Percentiles rank a stretch among this genome's conserved stretches.
Evolutionary conservation across 92 coral and sea anemone species (phyloP).

Genomic region (Diadumene lineata): DNA sequence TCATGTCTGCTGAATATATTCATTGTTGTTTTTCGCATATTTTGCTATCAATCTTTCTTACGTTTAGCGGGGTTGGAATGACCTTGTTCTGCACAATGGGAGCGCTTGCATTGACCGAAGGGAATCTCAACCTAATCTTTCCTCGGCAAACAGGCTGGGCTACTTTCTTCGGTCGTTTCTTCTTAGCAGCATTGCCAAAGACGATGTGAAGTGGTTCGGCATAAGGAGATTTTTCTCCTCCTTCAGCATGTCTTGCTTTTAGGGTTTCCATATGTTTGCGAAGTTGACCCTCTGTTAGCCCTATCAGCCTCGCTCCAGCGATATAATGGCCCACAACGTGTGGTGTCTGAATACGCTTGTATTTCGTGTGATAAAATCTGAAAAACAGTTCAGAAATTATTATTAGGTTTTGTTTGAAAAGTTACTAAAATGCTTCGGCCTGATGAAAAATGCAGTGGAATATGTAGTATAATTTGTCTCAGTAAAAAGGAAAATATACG

Average conservation of each 20-base stretch:
- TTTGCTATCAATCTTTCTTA: no score
- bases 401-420: neutral
- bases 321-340: constrained; percentile 98
- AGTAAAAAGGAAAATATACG: no score
- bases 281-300: constrained; percentile 92
- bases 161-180: constrained; percentile 36
- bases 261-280: constrained; percentile 94
- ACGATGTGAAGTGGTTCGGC: constrained; percentile 92
- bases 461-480: no score
- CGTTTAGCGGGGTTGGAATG: no score
- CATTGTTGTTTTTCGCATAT: no score
- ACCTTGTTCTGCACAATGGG: no score
- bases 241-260: constrained; percentile 89
- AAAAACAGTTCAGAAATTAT: neutral
- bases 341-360: constrained; percentile 93
- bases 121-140: constrained; percentile 29
- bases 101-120: neutral
- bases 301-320: constrained; percentile 98
- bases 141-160: constrained; percentile 21
- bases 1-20: no score
- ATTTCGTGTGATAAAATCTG: constrained; percentile 90
- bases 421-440: no score
- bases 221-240: constrained; percentile 93
- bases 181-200: constrained; percentile 56
- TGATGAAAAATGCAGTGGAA: no score